These are phyloP conservation scores for Percopsis transmontana DNA, from an alignment of 2,113 vertebrate genomes.

Conservation along the genomic window DNA sequence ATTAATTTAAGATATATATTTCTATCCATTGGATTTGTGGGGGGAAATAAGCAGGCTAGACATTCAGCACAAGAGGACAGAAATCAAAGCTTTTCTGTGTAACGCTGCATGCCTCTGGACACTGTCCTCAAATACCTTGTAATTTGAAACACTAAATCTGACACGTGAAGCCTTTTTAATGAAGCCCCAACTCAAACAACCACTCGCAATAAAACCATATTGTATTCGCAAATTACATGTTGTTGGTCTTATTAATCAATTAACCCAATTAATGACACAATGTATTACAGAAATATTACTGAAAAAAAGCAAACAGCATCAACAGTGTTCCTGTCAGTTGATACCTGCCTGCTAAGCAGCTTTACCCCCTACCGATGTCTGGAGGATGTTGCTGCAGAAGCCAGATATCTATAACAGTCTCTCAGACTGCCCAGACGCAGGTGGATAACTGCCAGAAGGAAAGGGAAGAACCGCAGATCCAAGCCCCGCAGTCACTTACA, in stretches of 20 bases:
- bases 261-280: conserved; percentile 20
- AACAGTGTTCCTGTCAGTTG: conserved; percentile 42
- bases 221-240: neutral
- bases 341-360: conserved; percentile 63
- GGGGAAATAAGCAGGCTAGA: conserved; percentile 9
- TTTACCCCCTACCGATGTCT: conserved; percentile 66
- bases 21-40: neutral
- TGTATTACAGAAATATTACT: conserved; percentile 18
- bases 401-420: conserved; percentile 62
- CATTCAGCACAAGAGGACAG: neutral
- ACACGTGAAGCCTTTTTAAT: neutral
- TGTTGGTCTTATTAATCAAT: neutral
- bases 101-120: neutral
- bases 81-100: neutral
- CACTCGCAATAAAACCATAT: neutral
- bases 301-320: conserved; percentile 4
- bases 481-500: conserved; percentile 52
- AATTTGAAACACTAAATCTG: neutral
- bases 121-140: neutral
- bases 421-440: conserved; percentile 47
- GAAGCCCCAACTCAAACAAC: neutral
- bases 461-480: conserved; percentile 43
- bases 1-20: too few relatives aligned
- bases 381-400: conserved; percentile 37
- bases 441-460: conserved; percentile 59